phyloP scores from a whole-genome alignment of 1,140 invertebrate species.

The Brachionus asplanchnoidis region DNA sequence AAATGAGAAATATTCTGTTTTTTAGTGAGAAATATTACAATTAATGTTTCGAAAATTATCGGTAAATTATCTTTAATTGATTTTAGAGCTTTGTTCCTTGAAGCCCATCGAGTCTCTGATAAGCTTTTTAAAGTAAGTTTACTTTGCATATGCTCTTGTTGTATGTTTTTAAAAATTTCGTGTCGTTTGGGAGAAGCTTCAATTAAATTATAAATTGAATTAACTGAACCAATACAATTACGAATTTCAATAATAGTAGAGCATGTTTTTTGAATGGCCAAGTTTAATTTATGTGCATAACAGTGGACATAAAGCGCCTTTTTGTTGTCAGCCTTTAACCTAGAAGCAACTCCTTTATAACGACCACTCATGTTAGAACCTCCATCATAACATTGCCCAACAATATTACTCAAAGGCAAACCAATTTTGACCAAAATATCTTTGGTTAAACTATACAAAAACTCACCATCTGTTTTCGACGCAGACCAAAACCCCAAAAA shows the following conservation, averaged over 20 bases:
- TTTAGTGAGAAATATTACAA: not conserved
- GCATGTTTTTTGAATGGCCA: not conserved
- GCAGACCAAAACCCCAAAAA: not conserved
- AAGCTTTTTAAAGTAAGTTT: not conserved
- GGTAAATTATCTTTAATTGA: not conserved
- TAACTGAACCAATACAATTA: not conserved
- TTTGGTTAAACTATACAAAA: not conserved
- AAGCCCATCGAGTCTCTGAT: not conserved
- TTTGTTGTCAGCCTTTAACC: not conserved
- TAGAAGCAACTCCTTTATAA: not conserved
- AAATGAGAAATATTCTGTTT: not conserved
- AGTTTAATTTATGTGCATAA: not conserved
- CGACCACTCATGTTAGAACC: not conserved
- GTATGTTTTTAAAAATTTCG: slow-evolving; percentile 5
- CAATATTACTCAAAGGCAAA: not conserved
- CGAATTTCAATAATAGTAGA: not conserved
- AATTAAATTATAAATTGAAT: slow-evolving; percentile 15
- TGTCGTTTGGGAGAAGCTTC: not conserved
- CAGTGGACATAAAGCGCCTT: not conserved
- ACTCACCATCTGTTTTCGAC: not conserved
- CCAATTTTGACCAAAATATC: not conserved
- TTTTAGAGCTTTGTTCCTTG: not conserved
- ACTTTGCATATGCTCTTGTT: not conserved
- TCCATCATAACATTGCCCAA: slow-evolving; percentile 19
- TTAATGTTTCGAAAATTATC: not conserved